Evolutionary conservation across 2,888 invertebrate species (phyloP), one percentile per base, ranked within the genome.

Genomic region (Oeneis ivallda): DNA sequence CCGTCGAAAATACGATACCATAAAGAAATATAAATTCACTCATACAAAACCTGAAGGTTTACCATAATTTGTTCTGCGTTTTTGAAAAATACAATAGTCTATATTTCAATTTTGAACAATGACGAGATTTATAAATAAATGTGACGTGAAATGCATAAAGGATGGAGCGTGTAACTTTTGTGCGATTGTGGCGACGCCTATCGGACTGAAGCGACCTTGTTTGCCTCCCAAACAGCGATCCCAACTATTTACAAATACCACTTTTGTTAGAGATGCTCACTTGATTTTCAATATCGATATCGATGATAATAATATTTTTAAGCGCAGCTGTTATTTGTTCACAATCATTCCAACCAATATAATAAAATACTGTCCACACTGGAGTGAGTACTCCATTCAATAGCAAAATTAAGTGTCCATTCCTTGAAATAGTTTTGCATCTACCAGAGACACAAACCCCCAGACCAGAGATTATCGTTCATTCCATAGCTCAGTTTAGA

Each of bases 171-270:
- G 59, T 53, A 58, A 78, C 73, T 72, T 76, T 71, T 67, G 72
- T 69, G 72, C 74, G 74, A 76, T 76, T 79, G 81, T 74, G 78
- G 79, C 70, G 72, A 74, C 73, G 73, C 68, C 71, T 71, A 61
- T 73, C 79, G 76, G 76, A 78, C 79, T 79, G 78, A 79, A 77
- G 76, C 76, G 77, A 75, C 77, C 76, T 80, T 56, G 79, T 80
- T 80, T 80, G 76, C 76, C 74, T 70, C 75, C 75, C 79, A 81
- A 84, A 83, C 81, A 82, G 75, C 79, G 76, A 72, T 68, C 75
- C 73, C 67, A 70, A 74, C 75, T 79, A 79, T 79, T 81, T 78
- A 78, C 74, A 75, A 73, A 78, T 76, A 76, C 75, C 74, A 67
- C 76, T 81, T 83, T 73, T 54, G 65, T 61, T 69, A 57, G 65